Conservation (phyloP, 2,888 invertebrate species). For the Eristalis tenax region DNA sequence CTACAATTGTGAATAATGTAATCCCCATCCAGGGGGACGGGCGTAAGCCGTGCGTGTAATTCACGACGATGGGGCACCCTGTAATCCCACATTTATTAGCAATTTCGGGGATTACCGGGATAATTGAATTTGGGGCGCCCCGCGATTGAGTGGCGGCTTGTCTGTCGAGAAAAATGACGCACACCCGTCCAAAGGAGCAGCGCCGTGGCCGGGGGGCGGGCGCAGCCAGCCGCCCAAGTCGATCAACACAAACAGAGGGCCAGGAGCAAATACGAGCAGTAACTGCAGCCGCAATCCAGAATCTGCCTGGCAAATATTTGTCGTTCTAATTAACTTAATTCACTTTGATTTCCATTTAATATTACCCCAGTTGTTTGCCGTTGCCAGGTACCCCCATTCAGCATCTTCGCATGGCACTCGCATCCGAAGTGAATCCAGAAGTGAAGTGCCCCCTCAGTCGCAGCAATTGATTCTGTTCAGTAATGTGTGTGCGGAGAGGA, state of each 20-base stretch:
- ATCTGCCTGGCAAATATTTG: conserved; percentile 77
- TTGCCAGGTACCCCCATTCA: conserved; percentile 41
- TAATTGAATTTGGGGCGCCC: conserved; percentile 13
- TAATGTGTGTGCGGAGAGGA: background rate
- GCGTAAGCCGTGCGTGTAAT: background rate
- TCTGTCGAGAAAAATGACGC: background rate
- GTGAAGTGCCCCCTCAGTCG: conserved; percentile 14
- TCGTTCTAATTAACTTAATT: conserved; percentile 81
- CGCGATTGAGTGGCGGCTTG: background rate
- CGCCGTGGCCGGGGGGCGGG: background rate
- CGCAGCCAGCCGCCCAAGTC: background rate
- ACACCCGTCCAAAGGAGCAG: background rate
- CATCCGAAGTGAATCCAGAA: conserved; percentile 50
- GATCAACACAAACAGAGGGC: background rate
- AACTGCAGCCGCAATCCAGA: conserved; percentile 10
- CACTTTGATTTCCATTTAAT: conserved; percentile 80
- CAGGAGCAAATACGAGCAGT: conserved; percentile 4
- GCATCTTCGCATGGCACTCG: conserved; percentile 27
- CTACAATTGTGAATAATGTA: conserved; percentile 31
- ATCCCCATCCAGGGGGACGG: background rate
- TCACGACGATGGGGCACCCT: background rate
- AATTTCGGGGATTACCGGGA: conserved; percentile 16
- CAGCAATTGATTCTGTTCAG: conserved; percentile 61
- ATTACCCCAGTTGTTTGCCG: conserved; percentile 61
- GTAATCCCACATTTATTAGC: conserved; percentile 6